These are phyloP conservation scores for Diaphora mendica DNA, from an alignment of 2,888 invertebrate genomes.

Conservation along the genomic window DNA sequence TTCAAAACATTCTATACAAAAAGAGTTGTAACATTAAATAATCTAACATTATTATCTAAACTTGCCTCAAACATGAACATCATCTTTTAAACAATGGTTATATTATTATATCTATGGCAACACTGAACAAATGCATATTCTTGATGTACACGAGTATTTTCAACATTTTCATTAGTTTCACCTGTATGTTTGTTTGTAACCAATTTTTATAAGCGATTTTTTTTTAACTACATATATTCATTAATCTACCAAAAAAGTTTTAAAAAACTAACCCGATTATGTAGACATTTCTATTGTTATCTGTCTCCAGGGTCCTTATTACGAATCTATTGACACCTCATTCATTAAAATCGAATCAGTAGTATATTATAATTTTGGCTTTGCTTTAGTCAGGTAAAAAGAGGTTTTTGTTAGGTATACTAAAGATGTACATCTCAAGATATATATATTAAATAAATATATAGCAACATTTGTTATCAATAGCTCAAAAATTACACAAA, in stretches of 20 bases:
- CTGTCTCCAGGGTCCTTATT: too few relatives aligned
- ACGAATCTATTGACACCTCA: too few relatives aligned
- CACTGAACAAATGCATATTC: not conserved
- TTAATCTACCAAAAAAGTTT: too few relatives aligned
- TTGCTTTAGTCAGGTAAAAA: too few relatives aligned
- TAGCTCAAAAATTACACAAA: not conserved
- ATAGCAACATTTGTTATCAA: not conserved
- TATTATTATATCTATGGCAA: not conserved
- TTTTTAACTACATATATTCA: too few relatives aligned
- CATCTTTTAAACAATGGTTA: not conserved
- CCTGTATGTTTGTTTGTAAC: too few relatives aligned
- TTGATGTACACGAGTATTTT: not conserved
- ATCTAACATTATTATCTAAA: conserved; percentile 1
- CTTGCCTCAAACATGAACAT: not conserved
- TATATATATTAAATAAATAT: not conserved
- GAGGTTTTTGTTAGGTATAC: not conserved
- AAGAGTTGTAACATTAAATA: not conserved
- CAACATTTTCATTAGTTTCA: too few relatives aligned
- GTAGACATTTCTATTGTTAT: too few relatives aligned
- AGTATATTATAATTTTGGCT: too few relatives aligned
- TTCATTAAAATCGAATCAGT: too few relatives aligned
- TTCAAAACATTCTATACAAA: not conserved
- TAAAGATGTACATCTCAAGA: not conserved
- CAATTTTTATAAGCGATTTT: too few relatives aligned
- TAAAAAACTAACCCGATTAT: too few relatives aligned